phyloP scores from a whole-genome alignment of 2,113 vertebrate species.

The Pavo muticus region DNA sequence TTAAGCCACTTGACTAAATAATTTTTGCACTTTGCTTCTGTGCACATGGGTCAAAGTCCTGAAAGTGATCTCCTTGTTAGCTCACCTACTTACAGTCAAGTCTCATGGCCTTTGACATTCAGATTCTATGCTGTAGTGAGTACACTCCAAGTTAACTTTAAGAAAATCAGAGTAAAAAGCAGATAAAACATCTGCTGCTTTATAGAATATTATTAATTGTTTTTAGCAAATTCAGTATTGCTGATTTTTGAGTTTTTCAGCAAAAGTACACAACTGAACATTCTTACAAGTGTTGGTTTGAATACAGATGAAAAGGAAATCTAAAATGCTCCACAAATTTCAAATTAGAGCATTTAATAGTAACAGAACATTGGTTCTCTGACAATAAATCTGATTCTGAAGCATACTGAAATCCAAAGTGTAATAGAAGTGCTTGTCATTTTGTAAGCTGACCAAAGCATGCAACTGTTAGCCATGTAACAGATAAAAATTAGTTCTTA shows the following conservation, averaged over 20 bases:
- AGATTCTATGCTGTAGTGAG: not conserved
- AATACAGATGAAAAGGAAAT: not conserved
- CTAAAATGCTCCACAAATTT: not conserved
- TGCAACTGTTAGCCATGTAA: not conserved
- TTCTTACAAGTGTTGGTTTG: not conserved
- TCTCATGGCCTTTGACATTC: not conserved
- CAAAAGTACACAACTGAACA: not conserved
- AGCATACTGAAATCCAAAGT: not conserved
- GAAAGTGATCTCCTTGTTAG: not conserved
- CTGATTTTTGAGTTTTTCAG: not conserved
- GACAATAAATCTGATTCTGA: not conserved
- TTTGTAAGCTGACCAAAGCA: not conserved
- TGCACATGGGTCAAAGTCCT: not conserved
- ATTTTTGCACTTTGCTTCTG: not conserved
- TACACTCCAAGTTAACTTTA: not conserved
- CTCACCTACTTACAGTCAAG: not conserved
- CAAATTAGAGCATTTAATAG: not conserved
- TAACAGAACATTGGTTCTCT: not conserved
- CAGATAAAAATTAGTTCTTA: not conserved
- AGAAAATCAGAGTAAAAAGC: not conserved
- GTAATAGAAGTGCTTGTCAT: not conserved
- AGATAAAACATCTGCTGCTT: not conserved
- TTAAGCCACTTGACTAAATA: not conserved
- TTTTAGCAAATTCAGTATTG: not conserved
- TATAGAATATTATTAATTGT: not conserved